These are phyloP conservation scores for Lemur catta DNA, from an alignment of 2,797 vertebrate species.

Conservation along the genomic window DNA sequence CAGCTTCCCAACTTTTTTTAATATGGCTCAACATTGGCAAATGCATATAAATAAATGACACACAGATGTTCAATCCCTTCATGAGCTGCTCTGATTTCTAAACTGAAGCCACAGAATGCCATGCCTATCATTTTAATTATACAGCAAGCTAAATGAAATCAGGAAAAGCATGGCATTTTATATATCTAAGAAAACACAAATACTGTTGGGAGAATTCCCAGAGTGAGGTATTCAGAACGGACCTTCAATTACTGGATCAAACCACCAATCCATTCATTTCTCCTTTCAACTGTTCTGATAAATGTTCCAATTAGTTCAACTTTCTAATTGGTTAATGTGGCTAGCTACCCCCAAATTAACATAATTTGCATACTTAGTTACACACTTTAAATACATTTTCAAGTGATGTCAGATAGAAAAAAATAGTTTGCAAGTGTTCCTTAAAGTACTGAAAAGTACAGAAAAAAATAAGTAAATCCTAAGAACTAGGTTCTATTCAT, in stretches of 20 bases:
- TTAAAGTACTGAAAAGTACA: neutral
- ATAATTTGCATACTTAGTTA: slow-evolving; percentile 56
- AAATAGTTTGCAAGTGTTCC: neutral
- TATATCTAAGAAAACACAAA: slow-evolving; percentile 18
- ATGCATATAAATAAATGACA: neutral
- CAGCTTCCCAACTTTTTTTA: neutral
- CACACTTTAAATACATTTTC: slow-evolving; percentile 34
- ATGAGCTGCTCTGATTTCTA: neutral
- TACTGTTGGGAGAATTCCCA: slow-evolving; percentile 46
- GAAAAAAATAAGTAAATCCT: slow-evolving; percentile 9
- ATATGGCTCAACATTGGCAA: neutral
- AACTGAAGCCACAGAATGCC: neutral
- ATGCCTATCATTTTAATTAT: slow-evolving; percentile 10
- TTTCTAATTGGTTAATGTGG: slow-evolving; percentile 39
- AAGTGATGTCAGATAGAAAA: neutral
- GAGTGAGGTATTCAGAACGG: neutral
- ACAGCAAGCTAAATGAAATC: slow-evolving; percentile 26
- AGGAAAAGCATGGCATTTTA: neutral
- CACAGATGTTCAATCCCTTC: neutral
- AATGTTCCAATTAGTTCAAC: slow-evolving; percentile 50
- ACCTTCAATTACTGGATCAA: slow-evolving; percentile 28
- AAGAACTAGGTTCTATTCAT: neutral
- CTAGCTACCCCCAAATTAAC: slow-evolving; percentile 14
- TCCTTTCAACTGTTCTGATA: slow-evolving; percentile 1
- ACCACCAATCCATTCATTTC: slow-evolving; percentile 22